phyloP scores from a whole-genome alignment of 1,140 invertebrate species.

The Neodiprion pinetum region DNA sequence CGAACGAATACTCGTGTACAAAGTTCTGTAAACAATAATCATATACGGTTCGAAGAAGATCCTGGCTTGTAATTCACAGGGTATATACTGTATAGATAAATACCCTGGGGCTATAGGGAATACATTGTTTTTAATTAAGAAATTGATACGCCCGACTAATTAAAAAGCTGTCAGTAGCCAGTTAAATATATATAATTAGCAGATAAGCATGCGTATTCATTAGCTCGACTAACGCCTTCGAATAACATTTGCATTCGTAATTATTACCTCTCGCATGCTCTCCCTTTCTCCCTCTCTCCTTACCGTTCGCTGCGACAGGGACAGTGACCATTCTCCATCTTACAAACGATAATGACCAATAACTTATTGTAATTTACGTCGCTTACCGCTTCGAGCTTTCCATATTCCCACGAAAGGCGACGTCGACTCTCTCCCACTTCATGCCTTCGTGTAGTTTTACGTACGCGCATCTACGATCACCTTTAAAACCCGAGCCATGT shows the following conservation, averaged over 20 bases:
- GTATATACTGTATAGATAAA: too few relatives aligned
- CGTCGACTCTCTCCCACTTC: neutral
- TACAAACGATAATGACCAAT: constrained; percentile 9
- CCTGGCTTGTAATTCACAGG: too few relatives aligned
- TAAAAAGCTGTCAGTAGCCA: constrained; percentile 2
- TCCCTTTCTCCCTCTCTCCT: too few relatives aligned
- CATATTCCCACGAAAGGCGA: neutral
- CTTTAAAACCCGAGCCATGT: too few relatives aligned
- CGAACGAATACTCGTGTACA: neutral
- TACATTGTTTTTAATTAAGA: constrained; percentile 8
- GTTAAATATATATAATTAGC: constrained; percentile 3
- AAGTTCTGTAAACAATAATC: neutral
- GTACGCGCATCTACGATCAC: too few relatives aligned
- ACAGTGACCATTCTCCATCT: neutral
- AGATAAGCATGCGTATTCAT: constrained; percentile 4
- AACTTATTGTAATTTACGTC: constrained; percentile 8
- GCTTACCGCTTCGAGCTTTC: neutral
- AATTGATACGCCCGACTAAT: constrained; percentile 7
- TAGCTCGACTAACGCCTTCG: neutral
- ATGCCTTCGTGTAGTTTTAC: neutral
- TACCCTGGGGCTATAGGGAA: neutral
- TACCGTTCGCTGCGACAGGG: neutral
- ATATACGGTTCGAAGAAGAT: too few relatives aligned
- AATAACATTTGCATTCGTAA: constrained; percentile 11
- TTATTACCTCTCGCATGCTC: neutral